A percentile compares a stretch with the other conserved stretches of the same genome.
These are phyloP conservation scores for Molanna angustata DNA, from an alignment of 2,888 invertebrate genomes.

Conservation along the genomic window DNA sequence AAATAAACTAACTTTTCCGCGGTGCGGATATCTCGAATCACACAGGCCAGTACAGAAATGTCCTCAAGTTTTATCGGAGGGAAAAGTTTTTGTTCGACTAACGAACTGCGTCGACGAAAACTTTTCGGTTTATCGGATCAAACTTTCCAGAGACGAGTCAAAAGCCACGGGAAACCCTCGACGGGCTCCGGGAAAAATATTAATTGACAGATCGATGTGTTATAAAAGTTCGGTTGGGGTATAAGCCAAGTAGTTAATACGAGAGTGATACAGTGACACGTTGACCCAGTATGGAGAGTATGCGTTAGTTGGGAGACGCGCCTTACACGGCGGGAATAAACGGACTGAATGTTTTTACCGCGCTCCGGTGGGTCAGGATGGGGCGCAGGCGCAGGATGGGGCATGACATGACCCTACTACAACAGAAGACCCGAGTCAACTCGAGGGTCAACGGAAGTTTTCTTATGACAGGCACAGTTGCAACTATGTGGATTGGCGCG, in stretches of 20 bases:
- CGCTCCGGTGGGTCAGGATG: constrained; percentile 5
- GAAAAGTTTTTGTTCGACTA: not conserved
- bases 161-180: too few relatives aligned
- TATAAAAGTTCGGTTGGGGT: too few relatives aligned
- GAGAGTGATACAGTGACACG: constrained; percentile 8
- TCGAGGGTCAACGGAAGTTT: not conserved
- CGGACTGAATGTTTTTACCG: constrained; percentile 23
- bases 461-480: too few relatives aligned
- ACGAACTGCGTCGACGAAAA: not conserved
- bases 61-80: not conserved
- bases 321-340: constrained; percentile 17
- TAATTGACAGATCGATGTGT: too few relatives aligned
- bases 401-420: constrained; percentile 11
- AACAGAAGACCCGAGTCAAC: not conserved
- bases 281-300: constrained; percentile 14
- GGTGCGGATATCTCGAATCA: not conserved
- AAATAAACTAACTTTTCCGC: not conserved
- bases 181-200: too few relatives aligned
- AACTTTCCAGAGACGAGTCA: not conserved
- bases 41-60: not conserved
- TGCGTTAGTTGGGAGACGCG: constrained; percentile 13
- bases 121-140: not conserved
- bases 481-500: too few relatives aligned
- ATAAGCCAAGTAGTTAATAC: not conserved
- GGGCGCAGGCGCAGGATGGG: constrained; percentile 24